Percentiles rank a stretch among this genome's conserved stretches.
phyloP scores from a whole-genome alignment of 2,888 invertebrate genomes.

The Trichogramma evanescens region DNA sequence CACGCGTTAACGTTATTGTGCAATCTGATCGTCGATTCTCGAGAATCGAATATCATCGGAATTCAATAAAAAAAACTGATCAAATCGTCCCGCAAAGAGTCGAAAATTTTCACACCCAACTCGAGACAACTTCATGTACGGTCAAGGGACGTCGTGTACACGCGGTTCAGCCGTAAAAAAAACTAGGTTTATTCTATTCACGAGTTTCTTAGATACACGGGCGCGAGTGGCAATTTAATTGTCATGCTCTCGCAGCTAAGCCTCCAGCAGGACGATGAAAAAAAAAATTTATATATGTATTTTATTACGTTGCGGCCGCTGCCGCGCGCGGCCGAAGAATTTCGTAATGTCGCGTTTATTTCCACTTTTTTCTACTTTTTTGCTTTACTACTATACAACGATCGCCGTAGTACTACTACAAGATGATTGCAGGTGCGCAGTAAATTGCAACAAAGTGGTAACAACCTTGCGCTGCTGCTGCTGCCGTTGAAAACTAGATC shows the following conservation, averaged over 20 bases:
- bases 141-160: too few species aligned
- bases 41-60: too few species aligned
- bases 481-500: too few species aligned
- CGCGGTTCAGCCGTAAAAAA: background rate
- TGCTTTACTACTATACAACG: background rate
- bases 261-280: background rate
- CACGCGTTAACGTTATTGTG: too few species aligned
- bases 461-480: too few species aligned
- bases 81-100: too few species aligned
- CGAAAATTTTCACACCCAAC: too few species aligned
- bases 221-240: slow-evolving; percentile 17
- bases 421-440: background rate
- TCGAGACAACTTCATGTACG: too few species aligned
- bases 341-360: slow-evolving; percentile 5
- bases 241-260: background rate
- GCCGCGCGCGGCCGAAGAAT: background rate
- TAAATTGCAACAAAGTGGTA: background rate
- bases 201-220: background rate
- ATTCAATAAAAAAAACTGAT: too few species aligned
- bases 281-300: slow-evolving; percentile 1
- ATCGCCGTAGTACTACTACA: too few species aligned
- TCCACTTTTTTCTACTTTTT: background rate
- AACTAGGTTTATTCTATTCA: slow-evolving; percentile 8
- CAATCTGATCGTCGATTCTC: too few species aligned
- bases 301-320: background rate